phyloP scores from a whole-genome alignment of 2,113 vertebrate species.

The Rhinolophus ferrumequinum region DNA sequence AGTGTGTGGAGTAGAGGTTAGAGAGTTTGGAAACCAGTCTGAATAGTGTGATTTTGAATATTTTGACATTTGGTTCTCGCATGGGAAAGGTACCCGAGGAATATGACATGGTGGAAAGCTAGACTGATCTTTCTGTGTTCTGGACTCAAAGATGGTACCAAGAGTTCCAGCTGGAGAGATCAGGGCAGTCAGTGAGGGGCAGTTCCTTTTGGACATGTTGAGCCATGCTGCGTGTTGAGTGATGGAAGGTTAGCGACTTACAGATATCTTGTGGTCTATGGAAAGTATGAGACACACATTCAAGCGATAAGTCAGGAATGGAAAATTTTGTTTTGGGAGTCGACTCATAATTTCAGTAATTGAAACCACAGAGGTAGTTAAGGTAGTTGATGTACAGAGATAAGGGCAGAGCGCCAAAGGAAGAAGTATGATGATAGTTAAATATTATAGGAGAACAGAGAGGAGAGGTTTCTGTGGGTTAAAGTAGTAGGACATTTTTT shows the following conservation, averaged over 20 bases:
- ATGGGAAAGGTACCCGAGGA: background rate
- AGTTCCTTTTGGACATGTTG: background rate
- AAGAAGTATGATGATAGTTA: background rate
- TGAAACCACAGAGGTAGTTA: constrained; percentile 76
- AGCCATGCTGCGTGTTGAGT: background rate
- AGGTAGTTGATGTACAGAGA: constrained; percentile 61
- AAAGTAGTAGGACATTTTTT: background rate
- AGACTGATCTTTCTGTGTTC: background rate
- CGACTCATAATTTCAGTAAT: constrained; percentile 59
- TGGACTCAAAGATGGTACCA: background rate
- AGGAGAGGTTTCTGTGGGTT: constrained; percentile 35
- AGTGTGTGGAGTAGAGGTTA: background rate
- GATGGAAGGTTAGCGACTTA: background rate
- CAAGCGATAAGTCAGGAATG: constrained; percentile 45
- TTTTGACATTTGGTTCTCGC: background rate
- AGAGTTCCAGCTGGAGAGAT: background rate
- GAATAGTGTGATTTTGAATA: background rate
- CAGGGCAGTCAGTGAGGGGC: background rate
- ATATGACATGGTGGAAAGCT: background rate
- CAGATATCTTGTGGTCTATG: constrained; percentile 50
- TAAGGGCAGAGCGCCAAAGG: constrained; percentile 34
- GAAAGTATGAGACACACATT: background rate
- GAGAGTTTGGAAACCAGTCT: background rate
- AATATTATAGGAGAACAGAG: background rate
- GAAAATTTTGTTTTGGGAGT: constrained; percentile 71